Evolutionary conservation across 2,797 vertebrate species (phyloP).

Genomic region (Lepilemur ruficaudatus): DNA sequence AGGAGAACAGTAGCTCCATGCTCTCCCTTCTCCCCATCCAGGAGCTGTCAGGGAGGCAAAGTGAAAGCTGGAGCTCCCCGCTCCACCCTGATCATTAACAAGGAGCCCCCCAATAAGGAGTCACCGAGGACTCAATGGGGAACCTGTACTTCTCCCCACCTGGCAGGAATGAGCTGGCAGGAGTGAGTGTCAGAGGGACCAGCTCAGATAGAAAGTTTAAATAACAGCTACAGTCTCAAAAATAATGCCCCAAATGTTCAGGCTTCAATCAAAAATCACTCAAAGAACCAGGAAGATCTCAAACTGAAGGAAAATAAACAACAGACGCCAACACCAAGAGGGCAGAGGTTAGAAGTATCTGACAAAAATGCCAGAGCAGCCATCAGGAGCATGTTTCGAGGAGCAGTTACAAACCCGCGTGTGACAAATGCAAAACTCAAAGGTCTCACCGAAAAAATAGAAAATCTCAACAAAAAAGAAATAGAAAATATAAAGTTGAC

Average conservation of each 20-base stretch:
- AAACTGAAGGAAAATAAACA: not conserved
- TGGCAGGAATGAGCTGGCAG: not conserved
- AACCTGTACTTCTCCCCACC: no score
- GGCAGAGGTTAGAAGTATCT: not conserved
- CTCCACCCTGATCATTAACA: accelerated
- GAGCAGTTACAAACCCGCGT: not conserved
- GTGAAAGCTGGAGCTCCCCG: not conserved
- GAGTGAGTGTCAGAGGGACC: not conserved
- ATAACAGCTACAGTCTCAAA: no score
- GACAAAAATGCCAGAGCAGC: not conserved
- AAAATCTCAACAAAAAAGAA: not conserved
- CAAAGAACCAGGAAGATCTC: not conserved
- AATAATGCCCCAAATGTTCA: not conserved
- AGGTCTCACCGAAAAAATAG: not conserved
- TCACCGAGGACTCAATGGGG: not conserved
- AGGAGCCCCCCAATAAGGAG: no score
- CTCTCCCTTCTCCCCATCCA: not conserved
- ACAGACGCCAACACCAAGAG: not conserved
- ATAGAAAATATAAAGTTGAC: not conserved
- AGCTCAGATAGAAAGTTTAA: not conserved
- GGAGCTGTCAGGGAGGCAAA: not conserved
- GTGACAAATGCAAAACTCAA: not conserved
- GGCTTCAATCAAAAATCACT: not conserved
- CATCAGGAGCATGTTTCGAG: not conserved
- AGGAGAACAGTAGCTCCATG: not conserved